Evolutionary conservation across 2,113 vertebrate species (phyloP), one percentile per base, ranked within the genome.

Genomic region (Vimba vimba): DNA sequence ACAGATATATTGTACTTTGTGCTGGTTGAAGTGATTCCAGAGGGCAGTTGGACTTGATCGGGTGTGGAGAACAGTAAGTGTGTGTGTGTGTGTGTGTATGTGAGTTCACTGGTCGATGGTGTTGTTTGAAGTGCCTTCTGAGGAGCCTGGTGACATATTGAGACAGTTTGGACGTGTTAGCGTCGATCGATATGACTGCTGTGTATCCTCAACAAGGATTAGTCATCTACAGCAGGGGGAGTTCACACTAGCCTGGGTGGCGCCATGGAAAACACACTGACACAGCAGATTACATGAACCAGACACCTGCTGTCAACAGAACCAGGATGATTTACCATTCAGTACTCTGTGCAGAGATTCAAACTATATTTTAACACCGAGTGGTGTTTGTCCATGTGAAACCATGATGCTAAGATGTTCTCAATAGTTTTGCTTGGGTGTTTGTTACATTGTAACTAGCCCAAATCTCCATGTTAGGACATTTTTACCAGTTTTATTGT

Each of bases 81-180:
- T 33, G 77, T 69, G 73, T 80, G 78, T 75, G 64, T 17, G 78
- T 66, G 45, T 62, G 78, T 17, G 78, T 66, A 30, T 62, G 78
- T 85, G 39, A 43, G 71, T 71, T 59, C 39, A 55, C 23, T 59
- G 36, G 30, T 88, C 80, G 66, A 66, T 86, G 19, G 25, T 69
- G 43, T 73, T 69, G 52, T 88, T 84, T 86, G 57, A 88, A 79
- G 84, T 64, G 55, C 84, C 84, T 66, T 79, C 73, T 84, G 47
- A 80, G 74, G 71, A 81, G 43, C 71, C 81, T 78, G 57, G 50
- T 74, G 84, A 86, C 87, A 86, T 82, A 86, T 83, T 77, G 75
- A 80, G 73, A 75, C 57, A 60, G 80, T 88, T 88, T 79, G 76
- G 68, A 77, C 33, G 75, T 78, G 83, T 81, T 84, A 86, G 78